Evolutionary conservation across 2,888 invertebrate species (phyloP).

Genomic region (Acrobasis repandana): DNA sequence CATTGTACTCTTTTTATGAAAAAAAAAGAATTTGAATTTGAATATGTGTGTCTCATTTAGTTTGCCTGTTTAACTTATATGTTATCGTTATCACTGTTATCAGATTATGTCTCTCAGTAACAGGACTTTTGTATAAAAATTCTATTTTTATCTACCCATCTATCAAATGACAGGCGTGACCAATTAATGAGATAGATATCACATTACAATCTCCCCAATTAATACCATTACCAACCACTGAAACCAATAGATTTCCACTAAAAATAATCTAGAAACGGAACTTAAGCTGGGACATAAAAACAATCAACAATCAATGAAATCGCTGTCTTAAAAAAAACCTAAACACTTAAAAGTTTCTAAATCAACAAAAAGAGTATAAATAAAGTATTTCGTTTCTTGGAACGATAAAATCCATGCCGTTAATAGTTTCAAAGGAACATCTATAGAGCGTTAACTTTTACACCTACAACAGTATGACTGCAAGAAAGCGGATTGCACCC

Average conservation of each 20-base stretch:
- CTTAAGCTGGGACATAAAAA: background rate
- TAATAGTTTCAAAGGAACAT: background rate
- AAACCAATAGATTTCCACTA: background rate
- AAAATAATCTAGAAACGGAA: background rate
- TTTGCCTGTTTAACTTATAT: too few relatives aligned
- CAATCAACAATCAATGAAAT: background rate
- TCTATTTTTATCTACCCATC: too few relatives aligned
- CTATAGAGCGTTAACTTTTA: background rate
- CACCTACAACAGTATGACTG: background rate
- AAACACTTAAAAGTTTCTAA: background rate
- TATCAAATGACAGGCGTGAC: conserved; percentile 11
- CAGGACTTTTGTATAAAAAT: too few relatives aligned
- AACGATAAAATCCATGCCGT: background rate
- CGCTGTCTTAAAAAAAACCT: background rate
- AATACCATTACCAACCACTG: conserved; percentile 2
- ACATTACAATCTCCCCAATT: conserved; percentile 4
- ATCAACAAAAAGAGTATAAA: background rate
- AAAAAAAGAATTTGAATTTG: too few relatives aligned
- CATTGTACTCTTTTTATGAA: too few relatives aligned
- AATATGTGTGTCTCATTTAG: too few relatives aligned
- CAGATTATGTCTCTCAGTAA: too few relatives aligned
- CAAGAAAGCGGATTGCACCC: conserved; percentile 23
- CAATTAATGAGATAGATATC: conserved; percentile 12
- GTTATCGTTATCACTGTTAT: too few relatives aligned
- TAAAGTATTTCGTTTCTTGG: background rate